These are phyloP conservation scores for Porites evermanni DNA, from an alignment of 92 coral and sea anemone genomes.

Conservation along the genomic window DNA sequence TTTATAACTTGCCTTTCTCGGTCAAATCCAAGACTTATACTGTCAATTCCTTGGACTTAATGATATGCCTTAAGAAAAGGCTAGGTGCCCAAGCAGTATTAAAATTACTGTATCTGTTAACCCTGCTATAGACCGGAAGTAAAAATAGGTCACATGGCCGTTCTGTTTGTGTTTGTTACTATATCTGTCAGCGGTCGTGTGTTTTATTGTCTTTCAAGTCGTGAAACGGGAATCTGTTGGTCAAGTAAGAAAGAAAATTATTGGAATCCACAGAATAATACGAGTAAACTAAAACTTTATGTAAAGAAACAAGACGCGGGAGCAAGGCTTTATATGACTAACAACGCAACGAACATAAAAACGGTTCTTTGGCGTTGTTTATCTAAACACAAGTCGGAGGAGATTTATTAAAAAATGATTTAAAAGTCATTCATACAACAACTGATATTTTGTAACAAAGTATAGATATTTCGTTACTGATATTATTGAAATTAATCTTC, in stretches of 20 bases:
- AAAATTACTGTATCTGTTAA: neutral
- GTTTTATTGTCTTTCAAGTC: slow-evolving; percentile 28
- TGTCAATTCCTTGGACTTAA: too few relatives aligned
- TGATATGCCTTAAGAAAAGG: too few relatives aligned
- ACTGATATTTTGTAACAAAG: neutral
- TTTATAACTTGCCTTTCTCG: too few relatives aligned
- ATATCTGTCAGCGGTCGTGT: slow-evolving; percentile 27
- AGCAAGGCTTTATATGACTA: neutral
- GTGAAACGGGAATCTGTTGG: slow-evolving; percentile 19
- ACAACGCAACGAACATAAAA: neutral
- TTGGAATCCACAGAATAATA: neutral
- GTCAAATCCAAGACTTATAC: too few relatives aligned
- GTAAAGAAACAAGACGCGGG: neutral
- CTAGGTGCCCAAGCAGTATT: too few relatives aligned
- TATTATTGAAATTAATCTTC: too few relatives aligned
- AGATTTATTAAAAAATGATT: slow-evolving; percentile 6
- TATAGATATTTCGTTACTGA: neutral
- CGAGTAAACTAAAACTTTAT: neutral
- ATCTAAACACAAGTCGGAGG: slow-evolving; percentile 4
- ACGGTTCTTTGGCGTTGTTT: neutral
- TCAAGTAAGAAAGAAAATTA: slow-evolving; percentile 8
- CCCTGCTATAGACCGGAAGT: neutral
- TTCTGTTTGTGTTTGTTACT: slow-evolving; percentile 9
- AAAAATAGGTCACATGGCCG: neutral
- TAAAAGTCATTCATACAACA: slow-evolving; percentile 36